A percentile compares a stretch with the other conserved stretches of the same genome.
Evolutionary conservation across 2,113 vertebrate genomes (phyloP).

Genomic region (Leptosomus discolor): DNA sequence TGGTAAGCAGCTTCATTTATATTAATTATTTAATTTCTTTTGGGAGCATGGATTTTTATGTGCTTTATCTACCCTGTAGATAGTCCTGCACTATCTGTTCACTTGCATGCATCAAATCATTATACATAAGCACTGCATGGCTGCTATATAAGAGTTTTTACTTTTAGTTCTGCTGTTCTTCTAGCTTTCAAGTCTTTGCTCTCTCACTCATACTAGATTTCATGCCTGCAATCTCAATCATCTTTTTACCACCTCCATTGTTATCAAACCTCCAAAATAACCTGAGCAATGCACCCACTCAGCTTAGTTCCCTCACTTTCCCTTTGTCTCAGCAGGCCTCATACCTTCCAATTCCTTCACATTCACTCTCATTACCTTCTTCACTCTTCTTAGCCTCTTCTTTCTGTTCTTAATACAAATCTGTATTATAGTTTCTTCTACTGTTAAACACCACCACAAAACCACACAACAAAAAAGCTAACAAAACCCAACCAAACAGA

Average conservation of each 20-base stretch:
- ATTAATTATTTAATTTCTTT: background rate
- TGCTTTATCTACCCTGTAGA: background rate
- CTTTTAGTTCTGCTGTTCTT: background rate
- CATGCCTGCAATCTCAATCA: background rate
- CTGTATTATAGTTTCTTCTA: background rate
- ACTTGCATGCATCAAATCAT: background rate
- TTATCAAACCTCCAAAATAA: background rate
- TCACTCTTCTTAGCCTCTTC: background rate
- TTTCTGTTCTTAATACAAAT: background rate
- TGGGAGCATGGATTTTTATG: background rate
- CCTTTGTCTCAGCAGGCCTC: background rate
- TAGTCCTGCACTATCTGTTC: background rate
- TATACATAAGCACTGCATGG: background rate
- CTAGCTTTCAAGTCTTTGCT: background rate
- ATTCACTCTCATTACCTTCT: background rate
- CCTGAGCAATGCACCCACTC: background rate
- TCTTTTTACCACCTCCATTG: background rate
- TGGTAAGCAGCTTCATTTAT: constrained; percentile 78
- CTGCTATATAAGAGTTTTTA: background rate
- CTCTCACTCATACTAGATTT: background rate
- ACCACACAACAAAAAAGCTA: background rate
- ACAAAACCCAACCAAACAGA: background rate
- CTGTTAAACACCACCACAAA: background rate
- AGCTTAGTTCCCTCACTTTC: background rate
- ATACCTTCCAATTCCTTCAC: background rate